Base-by-base conservation (phyloP, 1,140 invertebrate species). In the Lepidotrigona ventralis region DNA sequence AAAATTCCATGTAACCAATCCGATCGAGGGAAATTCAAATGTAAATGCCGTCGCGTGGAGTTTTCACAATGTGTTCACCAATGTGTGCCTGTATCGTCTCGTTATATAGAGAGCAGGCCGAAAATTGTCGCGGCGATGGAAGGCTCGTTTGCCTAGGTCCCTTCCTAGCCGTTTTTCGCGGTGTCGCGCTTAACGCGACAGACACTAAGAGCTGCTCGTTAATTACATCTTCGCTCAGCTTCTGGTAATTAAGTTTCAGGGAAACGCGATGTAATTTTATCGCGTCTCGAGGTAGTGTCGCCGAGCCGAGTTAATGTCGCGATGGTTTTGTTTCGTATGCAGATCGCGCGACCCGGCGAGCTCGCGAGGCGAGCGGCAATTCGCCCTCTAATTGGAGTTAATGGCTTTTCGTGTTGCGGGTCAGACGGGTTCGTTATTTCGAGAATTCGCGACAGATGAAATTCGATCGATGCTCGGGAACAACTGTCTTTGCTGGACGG, bases 211-310 rank as follows among this genome's bases (percentile, higher is more conserved):
- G 14, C 19, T 33, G 17, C 72, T 46, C 72, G 72, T 81, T 81
- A 81, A 81, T 81, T 76, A 58, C 53, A 53, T 64, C 53, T 53
- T 46, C 2, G 56, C 8, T n/a, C 33, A 58, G 79, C 63, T 66
- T 56, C 53, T 68, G 72, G 80, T 74, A 81, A 81, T 81, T 81
- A 76, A 81, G 63, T 76, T n/a, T 76, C 53, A n/a, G 60, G 69
- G 81, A 78, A 60, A 71, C 54, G 54, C 54, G 75, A 17, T 51
- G 63, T 78, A 83, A 83, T 78, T 78, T 83, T 46, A 39, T 21
- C 66, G 26, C 54, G 66, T 70, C 56, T 66, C 68, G 33, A 76
- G 66, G 73, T 56, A 39, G 54, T 6, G 39, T 11, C 1, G n/a
- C 46, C 46, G 56, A 58, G 29, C 15, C 60, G 26, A 56, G 81